Conservation (phyloP, 2,113 vertebrate genomes). For the Piprites chloris region DNA sequence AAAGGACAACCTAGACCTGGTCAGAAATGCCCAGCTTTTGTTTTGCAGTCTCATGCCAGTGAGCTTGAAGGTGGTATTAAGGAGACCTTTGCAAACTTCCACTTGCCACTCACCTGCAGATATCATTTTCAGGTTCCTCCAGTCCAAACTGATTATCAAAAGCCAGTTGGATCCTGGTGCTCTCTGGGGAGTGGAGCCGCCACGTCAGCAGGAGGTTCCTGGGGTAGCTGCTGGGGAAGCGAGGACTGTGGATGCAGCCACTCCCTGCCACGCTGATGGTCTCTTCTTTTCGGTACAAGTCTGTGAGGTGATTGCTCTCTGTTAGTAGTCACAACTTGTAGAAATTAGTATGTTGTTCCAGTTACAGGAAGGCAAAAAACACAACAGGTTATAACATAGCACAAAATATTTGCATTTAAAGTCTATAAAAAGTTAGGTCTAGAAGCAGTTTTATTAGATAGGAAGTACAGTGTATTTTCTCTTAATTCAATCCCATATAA, state of each 20-base stretch:
- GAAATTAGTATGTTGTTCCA: conserved; percentile 85
- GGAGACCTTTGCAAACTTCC: neutral
- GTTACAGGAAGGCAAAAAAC: conserved; percentile 73
- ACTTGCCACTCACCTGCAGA: conserved; percentile 85
- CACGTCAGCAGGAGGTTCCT: conserved; percentile 92
- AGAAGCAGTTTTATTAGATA: neutral
- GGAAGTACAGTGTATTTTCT: neutral
- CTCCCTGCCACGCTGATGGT: conserved; percentile 81
- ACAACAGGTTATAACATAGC: conserved; percentile 70
- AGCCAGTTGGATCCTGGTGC: conserved; percentile 86
- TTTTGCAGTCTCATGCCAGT: neutral
- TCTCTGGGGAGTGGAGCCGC: conserved; percentile 84
- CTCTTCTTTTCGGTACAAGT: conserved; percentile 93
- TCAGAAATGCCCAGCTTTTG: neutral
- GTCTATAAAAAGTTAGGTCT: neutral
- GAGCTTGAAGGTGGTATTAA: neutral
- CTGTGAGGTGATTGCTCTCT: conserved; percentile 94
- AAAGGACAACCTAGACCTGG: fast-evolving
- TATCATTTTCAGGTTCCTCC: conserved; percentile 92
- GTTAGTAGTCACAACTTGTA: conserved; percentile 91
- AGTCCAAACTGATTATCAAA: conserved; percentile 92
- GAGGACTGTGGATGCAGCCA: conserved; percentile 88
- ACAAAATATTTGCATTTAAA: conserved; percentile 24
- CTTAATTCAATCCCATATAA: neutral
- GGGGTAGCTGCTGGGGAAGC: conserved; percentile 93